These are phyloP conservation scores for Heliangelus exortis DNA, from an alignment of 2,797 vertebrate species.

Conservation along the genomic window DNA sequence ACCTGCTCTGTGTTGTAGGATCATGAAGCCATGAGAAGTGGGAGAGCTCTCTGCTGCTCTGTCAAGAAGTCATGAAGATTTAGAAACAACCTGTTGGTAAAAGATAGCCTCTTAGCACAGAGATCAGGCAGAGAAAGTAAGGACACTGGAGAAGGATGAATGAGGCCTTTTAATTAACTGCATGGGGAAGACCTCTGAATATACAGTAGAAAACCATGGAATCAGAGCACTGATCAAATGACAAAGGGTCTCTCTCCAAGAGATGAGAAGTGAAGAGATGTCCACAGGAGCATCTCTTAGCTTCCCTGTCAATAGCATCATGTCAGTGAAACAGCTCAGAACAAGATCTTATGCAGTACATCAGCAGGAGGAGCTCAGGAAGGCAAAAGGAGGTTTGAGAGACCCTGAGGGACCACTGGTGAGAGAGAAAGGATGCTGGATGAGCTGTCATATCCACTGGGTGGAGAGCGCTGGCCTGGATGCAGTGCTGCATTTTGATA, in stretches of 20 bases:
- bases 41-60: neutral
- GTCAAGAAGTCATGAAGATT: neutral
- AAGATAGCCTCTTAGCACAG: neutral
- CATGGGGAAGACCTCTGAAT: neutral
- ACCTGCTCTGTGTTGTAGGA: neutral
- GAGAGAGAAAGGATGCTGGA: neutral
- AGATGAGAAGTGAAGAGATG: neutral
- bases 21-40: neutral
- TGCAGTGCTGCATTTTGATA: neutral
- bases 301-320: neutral
- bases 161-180: neutral
- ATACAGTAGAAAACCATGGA: neutral
- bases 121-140: neutral
- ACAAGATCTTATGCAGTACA: neutral
- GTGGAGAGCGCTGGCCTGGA: accelerated
- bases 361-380: neutral
- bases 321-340: accelerated
- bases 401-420: accelerated
- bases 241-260: neutral
- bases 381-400: neutral
- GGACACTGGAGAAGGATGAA: neutral
- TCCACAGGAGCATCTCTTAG: neutral
- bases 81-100: neutral
- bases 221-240: neutral
- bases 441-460: accelerated